Percentiles rank a stretch among this genome's conserved stretches.
Evolutionary conservation across 2,113 vertebrate genomes (phyloP).

Genomic region (Pheucticus melanocephalus): DNA sequence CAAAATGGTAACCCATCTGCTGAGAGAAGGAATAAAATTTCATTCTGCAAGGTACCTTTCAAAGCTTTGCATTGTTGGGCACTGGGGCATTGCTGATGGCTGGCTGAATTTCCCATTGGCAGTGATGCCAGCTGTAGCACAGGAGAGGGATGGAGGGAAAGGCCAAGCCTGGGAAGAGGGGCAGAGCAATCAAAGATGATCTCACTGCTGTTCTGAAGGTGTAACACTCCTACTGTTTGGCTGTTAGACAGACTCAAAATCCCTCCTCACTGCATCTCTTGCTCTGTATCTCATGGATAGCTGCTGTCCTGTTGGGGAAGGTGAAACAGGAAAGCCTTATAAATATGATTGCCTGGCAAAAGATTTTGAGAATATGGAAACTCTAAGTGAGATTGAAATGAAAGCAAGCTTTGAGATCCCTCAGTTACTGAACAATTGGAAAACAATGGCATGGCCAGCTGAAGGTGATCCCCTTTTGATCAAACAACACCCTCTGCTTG

Average conservation of each 20-base stretch:
- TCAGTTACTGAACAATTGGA: too few relatives aligned
- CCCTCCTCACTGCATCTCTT: fast-evolving
- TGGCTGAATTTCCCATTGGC: fast-evolving
- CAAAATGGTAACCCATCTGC: neutral
- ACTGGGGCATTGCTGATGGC: fast-evolving
- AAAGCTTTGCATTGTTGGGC: neutral
- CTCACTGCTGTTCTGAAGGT: fast-evolving
- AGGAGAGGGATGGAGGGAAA: neutral
- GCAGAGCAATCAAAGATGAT: fast-evolving
- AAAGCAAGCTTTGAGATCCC: too few relatives aligned
- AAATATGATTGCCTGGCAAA: too few relatives aligned
- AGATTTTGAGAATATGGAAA: too few relatives aligned
- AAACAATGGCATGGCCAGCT: too few relatives aligned
- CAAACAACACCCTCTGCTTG: too few relatives aligned
- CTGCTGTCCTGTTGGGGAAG: neutral
- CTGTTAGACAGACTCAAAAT: fast-evolving
- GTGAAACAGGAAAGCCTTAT: too few relatives aligned
- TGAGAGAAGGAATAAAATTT: neutral
- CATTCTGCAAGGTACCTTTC: too few relatives aligned
- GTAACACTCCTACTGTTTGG: fast-evolving
- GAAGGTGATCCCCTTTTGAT: too few relatives aligned
- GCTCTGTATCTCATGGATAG: fast-evolving
- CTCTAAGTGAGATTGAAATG: too few relatives aligned
- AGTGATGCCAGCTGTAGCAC: fast-evolving
- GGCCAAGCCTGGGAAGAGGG: neutral